These are phyloP conservation scores for Accipiter cooperii DNA, from an alignment of 2,113 vertebrate genomes.

Conservation along the genomic window DNA sequence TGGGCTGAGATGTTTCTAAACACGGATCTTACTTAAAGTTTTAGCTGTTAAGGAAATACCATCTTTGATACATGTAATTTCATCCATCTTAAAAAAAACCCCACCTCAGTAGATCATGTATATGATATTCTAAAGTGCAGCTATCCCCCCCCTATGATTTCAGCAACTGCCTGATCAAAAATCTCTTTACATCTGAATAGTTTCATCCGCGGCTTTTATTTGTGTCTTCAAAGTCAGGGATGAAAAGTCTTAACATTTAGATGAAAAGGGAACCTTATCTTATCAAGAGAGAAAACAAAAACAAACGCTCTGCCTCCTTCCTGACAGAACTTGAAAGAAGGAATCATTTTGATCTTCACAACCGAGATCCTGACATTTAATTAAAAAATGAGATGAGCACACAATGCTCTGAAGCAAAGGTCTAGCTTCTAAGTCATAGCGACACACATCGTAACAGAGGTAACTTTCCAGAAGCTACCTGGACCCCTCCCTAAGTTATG, in stretches of 20 bases:
- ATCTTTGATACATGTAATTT: not conserved
- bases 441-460: not conserved
- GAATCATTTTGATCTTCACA: constrained; percentile 24
- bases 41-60: not conserved
- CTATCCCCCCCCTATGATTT: not conserved
- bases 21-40: not conserved
- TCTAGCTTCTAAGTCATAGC: not conserved
- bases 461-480: not conserved
- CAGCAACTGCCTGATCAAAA: constrained; percentile 35
- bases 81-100: not conserved
- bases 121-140: not conserved
- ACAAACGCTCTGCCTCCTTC: not conserved
- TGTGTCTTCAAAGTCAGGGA: constrained; percentile 5
- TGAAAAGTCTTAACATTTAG: constrained; percentile 40
- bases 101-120: not conserved
- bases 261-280: constrained; percentile 25
- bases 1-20: not conserved
- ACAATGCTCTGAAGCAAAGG: not conserved
- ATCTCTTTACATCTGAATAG: not conserved
- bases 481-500: not conserved
- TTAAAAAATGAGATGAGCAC: not conserved
- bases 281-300: constrained; percentile 15
- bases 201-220: not conserved
- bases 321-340: not conserved
- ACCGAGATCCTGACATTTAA: constrained; percentile 48